Percentiles rank a stretch among this genome's conserved stretches.
Evolutionary conservation across 2,113 vertebrate genomes (phyloP).

Genomic region (Odobenus rosmarus): DNA sequence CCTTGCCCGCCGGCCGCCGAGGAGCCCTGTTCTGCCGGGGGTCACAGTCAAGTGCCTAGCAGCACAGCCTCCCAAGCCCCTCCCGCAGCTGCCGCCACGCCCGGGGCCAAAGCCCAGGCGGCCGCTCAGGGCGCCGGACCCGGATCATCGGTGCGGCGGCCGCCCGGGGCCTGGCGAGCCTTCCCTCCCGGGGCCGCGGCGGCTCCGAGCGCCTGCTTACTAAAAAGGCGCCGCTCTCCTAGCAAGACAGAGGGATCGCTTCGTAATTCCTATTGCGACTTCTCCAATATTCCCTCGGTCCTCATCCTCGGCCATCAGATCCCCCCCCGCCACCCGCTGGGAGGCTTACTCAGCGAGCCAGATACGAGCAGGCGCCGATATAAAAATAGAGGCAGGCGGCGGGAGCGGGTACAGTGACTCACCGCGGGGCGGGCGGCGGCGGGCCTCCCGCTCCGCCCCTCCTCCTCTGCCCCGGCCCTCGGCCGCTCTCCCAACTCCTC

Average conservation of each 20-base stretch:
- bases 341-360: slow-evolving; percentile 77
- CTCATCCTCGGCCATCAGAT: slow-evolving; percentile 45
- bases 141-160: not conserved
- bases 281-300: not conserved
- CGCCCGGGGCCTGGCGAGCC: too few relatives aligned
- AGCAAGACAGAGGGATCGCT: not conserved
- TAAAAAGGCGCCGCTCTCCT: not conserved
- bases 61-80: not conserved
- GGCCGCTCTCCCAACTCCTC: rapidly evolving
- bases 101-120: not conserved
- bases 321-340: slow-evolving; percentile 60
- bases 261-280: slow-evolving; percentile 38
- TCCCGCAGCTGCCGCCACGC: not conserved
- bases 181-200: too few relatives aligned
- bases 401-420: slow-evolving; percentile 81
- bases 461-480: rapidly evolving
- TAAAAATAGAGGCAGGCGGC: slow-evolving; percentile 85
- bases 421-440: slow-evolving; percentile 60
- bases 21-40: not conserved
- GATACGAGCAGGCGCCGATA: slow-evolving; percentile 80
- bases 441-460: too few relatives aligned
- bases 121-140: not conserved
- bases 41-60: not conserved
- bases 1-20: rapidly evolving
- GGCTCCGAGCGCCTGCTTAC: not conserved